Percentiles rank a stretch among this genome's conserved stretches.
Evolutionary conservation across 2,888 invertebrate species (phyloP).

Genomic region (Pomacea canaliculata): DNA sequence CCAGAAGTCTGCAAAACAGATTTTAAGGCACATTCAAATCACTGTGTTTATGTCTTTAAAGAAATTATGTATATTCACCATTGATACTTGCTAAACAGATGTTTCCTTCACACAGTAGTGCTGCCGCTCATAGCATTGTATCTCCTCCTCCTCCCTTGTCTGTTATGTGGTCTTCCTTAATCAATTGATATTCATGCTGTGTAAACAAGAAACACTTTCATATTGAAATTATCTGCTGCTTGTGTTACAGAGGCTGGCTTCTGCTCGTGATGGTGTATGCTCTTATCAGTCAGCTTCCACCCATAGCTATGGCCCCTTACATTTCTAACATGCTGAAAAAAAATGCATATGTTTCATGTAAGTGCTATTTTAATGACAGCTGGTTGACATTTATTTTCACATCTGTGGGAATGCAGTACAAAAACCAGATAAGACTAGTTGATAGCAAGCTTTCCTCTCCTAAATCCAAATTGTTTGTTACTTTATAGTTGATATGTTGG

Average conservation of each 20-base stretch:
- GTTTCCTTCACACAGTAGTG: no score
- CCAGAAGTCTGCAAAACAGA: no score
- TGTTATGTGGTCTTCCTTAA: no score
- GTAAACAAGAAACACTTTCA: no score
- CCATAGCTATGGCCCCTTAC: constrained; percentile 59
- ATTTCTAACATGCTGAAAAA: constrained; percentile 50
- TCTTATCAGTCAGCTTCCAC: constrained; percentile 54
- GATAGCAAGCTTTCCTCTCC: no score
- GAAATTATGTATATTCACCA: no score
- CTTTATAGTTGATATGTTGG: background rate
- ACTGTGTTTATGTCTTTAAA: no score
- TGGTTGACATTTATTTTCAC: background rate
- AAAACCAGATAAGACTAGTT: background rate
- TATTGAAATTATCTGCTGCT: background rate
- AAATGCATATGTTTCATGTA: constrained; percentile 28
- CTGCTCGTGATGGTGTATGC: constrained; percentile 50
- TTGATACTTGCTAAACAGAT: no score
- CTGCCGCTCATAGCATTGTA: no score
- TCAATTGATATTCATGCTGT: no score
- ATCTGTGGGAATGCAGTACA: background rate
- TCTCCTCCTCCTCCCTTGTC: no score
- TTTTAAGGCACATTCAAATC: no score
- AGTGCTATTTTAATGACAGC: constrained; percentile 7
- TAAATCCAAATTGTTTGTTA: background rate
- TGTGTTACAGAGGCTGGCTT: constrained; percentile 48